These are phyloP conservation scores for Threskiornis aethiopicus DNA, from an alignment of 2,797 vertebrate genomes.

Conservation along the genomic window DNA sequence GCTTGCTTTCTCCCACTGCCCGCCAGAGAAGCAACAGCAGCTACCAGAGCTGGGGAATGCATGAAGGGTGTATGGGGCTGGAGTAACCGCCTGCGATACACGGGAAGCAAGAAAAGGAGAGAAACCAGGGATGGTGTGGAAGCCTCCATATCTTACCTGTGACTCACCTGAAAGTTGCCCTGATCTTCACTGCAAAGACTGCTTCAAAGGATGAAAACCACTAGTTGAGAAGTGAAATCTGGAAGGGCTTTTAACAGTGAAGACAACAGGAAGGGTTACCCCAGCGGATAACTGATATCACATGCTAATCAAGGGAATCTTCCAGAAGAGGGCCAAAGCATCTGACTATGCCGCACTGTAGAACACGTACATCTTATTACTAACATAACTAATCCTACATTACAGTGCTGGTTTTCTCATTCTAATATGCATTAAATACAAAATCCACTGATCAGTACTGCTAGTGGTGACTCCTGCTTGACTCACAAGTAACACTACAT, in stretches of 20 bases:
- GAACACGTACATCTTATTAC: neutral
- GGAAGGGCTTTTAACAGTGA: neutral
- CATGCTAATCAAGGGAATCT: neutral
- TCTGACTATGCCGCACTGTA: neutral
- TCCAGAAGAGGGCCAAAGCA: neutral
- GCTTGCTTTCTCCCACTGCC: neutral
- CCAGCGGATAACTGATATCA: neutral
- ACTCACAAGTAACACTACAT: neutral
- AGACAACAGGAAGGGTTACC: neutral
- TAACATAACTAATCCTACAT: neutral
- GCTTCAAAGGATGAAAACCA: neutral
- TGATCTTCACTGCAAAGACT: neutral
- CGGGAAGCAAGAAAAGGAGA: neutral
- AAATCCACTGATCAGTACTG: neutral
- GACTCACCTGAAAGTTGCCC: neutral
- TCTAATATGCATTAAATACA: neutral
- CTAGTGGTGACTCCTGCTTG: neutral
- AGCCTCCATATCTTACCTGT: neutral
- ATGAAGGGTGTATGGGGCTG: accelerated
- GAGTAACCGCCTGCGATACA: neutral
- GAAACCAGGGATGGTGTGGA: neutral
- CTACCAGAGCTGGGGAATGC: neutral
- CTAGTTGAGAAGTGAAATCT: neutral
- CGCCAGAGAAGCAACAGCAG: neutral
- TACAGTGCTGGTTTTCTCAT: neutral